A percentile compares a stretch with the other conserved stretches of the same genome.
These are phyloP conservation scores for Harpegnathos saltator DNA, from an alignment of 1,140 invertebrate species.

Conservation along the genomic window DNA sequence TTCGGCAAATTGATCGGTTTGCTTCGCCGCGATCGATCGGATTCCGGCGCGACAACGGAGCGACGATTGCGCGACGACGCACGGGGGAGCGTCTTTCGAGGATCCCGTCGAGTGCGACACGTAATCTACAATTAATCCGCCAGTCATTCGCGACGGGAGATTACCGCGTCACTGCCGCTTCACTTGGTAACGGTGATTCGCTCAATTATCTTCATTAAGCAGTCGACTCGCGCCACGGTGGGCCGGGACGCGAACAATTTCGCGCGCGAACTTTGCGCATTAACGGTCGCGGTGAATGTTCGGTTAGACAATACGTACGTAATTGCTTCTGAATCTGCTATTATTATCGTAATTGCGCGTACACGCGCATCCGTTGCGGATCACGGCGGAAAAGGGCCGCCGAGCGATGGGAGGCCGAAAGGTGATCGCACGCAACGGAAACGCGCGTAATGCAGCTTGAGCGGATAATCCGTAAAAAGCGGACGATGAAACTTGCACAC, in stretches of 20 bases:
- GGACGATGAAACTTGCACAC: neutral
- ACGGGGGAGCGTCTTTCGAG: neutral
- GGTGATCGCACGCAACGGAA: neutral
- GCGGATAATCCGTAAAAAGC: neutral
- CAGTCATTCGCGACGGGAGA: conserved; percentile 35
- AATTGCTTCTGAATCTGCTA: conserved; percentile 11
- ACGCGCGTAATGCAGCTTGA: neutral
- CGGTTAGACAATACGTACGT: neutral
- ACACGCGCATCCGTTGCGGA: neutral
- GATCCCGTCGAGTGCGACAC: neutral
- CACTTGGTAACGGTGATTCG: conserved; percentile 24
- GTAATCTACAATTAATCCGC: conserved; percentile 36
- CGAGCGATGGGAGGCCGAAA: neutral
- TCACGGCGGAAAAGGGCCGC: neutral
- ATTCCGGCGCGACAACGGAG: neutral
- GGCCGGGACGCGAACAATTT: conserved; percentile 31
- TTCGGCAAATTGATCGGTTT: neutral
- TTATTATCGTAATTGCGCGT: neutral
- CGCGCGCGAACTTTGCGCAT: conserved; percentile 19
- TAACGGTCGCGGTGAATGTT: conserved; percentile 9
- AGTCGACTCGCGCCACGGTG: conserved; percentile 7
- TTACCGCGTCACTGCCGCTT: conserved; percentile 25
- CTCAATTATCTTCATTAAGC: conserved; percentile 55
- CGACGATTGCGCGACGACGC: neutral
- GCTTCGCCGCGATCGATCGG: neutral